A percentile compares a stretch with the other conserved stretches of the same genome.
Evolutionary conservation across 2,888 invertebrate genomes (phyloP).

Genomic region (Acrocera orbiculus): DNA sequence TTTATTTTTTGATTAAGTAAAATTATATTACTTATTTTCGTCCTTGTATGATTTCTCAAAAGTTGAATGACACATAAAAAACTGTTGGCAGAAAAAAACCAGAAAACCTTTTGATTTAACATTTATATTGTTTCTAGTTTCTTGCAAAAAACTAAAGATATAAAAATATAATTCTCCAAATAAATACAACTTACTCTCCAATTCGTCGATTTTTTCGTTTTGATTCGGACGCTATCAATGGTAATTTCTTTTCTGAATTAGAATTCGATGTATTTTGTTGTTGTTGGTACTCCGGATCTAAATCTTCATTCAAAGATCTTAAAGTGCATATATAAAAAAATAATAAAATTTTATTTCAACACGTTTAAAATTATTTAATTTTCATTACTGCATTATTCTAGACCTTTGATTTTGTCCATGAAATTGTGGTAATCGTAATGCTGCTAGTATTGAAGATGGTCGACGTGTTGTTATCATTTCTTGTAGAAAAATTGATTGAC

Average conservation of each 20-base stretch:
- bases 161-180: no score
- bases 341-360: no score
- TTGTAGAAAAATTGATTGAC: slow-evolving; percentile 28
- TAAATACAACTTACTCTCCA: slow-evolving; percentile 36
- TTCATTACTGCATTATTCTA: slow-evolving; percentile 23
- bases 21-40: no score
- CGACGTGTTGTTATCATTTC: slow-evolving; percentile 33
- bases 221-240: slow-evolving; percentile 23
- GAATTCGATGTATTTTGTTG: no score
- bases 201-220: slow-evolving; percentile 30
- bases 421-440: slow-evolving; percentile 18
- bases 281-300: slow-evolving; percentile 13
- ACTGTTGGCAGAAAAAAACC: no score
- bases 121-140: no score
- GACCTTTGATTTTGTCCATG: slow-evolving; percentile 14
- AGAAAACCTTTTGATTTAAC: not conserved
- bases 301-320: slow-evolving; percentile 19
- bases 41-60: no score
- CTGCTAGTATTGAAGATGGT: slow-evolving; percentile 45
- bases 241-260: not conserved
- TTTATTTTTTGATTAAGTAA: no score
- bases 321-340: no score
- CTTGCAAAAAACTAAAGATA: not conserved
- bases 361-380: no score
- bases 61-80: no score